A percentile compares a stretch with the other conserved stretches of the same genome.
These are phyloP conservation scores for Leptopilina myrica DNA, from an alignment of 2,888 invertebrate genomes.

Conservation along the genomic window DNA sequence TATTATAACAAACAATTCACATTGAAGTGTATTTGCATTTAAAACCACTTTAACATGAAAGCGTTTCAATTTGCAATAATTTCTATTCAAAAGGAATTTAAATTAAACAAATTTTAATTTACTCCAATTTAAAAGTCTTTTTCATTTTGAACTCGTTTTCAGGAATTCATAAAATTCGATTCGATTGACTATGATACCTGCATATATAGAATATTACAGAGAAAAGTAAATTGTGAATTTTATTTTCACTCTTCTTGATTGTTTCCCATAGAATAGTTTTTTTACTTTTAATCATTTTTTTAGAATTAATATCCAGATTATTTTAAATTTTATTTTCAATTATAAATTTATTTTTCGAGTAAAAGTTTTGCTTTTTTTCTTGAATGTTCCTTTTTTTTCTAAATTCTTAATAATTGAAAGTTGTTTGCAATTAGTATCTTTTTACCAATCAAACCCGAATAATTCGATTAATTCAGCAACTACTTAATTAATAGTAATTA, in stretches of 20 bases:
- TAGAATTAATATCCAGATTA: too few species aligned
- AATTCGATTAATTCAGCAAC: too few species aligned
- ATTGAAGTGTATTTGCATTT: constrained; percentile 26
- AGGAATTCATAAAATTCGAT: not conserved
- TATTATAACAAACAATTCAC: not conserved
- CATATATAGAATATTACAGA: not conserved
- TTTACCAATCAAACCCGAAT: too few species aligned
- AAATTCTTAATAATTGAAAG: too few species aligned
- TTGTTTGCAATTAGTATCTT: too few species aligned
- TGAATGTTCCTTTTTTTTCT: too few species aligned
- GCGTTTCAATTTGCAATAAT: constrained; percentile 18
- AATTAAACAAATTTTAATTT: constrained; percentile 20
- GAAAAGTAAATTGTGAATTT: not conserved
- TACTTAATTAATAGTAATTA: too few species aligned
- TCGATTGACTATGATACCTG: not conserved
- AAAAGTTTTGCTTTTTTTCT: too few species aligned
- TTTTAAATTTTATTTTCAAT: too few species aligned
- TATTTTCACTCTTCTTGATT: not conserved
- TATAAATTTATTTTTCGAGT: too few species aligned
- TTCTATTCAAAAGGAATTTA: constrained; percentile 7
- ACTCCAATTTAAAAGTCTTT: not conserved
- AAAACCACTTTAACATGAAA: constrained; percentile 14
- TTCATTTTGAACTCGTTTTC: not conserved
- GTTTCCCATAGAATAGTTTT: not conserved
- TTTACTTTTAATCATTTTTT: too few species aligned